A percentile compares a stretch with the other conserved stretches of the same genome.
These are phyloP conservation scores for Phymorhynchus buccinoides DNA, from an alignment of 1,140 invertebrate genomes.

Conservation along the genomic window DNA sequence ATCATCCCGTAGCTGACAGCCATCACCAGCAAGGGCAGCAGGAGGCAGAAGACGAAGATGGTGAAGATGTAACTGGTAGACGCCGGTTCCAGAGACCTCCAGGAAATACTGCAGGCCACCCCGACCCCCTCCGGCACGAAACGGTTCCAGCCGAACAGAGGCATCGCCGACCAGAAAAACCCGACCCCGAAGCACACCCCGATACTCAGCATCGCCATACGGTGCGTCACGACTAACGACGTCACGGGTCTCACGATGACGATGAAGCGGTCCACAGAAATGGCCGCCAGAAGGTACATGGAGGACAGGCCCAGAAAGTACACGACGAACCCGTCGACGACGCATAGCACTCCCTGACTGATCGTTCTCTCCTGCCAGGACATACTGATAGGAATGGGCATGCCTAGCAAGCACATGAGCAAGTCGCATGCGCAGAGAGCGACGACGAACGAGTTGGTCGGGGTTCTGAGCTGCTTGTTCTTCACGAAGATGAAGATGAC, in stretches of 20 bases:
- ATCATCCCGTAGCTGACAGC: slow-evolving; percentile 42
- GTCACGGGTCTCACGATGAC: slow-evolving; percentile 47
- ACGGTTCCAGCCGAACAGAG: slow-evolving; percentile 50
- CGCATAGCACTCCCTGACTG: slow-evolving; percentile 22
- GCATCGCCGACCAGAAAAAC: slow-evolving; percentile 45
- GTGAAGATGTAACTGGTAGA: slow-evolving; percentile 38
- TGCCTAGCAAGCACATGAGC: slow-evolving; percentile 40
- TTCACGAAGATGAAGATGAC: slow-evolving; percentile 49
- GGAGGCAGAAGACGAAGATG: slow-evolving; percentile 48
- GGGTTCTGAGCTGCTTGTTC: slow-evolving; percentile 49
- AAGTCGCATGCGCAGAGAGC: slow-evolving; percentile 44
- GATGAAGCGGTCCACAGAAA: slow-evolving; percentile 49
- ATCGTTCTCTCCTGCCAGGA: slow-evolving; percentile 35
- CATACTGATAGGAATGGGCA: slow-evolving; percentile 37
- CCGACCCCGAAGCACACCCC: slow-evolving; percentile 28
- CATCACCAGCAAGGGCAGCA: slow-evolving; percentile 48
- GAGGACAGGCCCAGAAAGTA: slow-evolving; percentile 49
- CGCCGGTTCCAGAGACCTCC: slow-evolving; percentile 18
- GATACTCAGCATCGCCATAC: slow-evolving; percentile 19
- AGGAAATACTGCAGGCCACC: slow-evolving; percentile 46
- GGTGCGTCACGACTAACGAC: slow-evolving; percentile 38
- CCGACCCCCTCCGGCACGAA: slow-evolving; percentile 43
- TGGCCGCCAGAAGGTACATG: slow-evolving; percentile 47
- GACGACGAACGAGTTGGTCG: slow-evolving; percentile 49
- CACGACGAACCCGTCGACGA: slow-evolving; percentile 45